Conservation (phyloP, 2,797 vertebrate species). For the Notolepis coatsorum region DNA sequence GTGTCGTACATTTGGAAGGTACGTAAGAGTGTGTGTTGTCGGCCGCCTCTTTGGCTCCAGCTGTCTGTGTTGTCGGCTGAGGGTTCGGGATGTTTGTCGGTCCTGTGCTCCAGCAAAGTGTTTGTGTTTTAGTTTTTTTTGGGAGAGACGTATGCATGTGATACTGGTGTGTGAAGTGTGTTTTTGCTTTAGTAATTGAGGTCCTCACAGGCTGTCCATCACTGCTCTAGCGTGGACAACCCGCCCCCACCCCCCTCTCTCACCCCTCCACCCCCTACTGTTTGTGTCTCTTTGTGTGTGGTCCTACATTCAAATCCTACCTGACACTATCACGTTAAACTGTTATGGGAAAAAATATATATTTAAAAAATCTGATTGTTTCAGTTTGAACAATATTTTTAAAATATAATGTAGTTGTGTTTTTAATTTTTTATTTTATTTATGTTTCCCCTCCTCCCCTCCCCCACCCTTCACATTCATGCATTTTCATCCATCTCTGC, state of each 20-base stretch:
- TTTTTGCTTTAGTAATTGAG: slow-evolving; percentile 75
- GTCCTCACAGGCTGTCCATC: slow-evolving; percentile 51
- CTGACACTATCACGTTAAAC: slow-evolving; percentile 56
- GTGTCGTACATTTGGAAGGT: slow-evolving; percentile 48
- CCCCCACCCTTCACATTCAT: slow-evolving; percentile 36
- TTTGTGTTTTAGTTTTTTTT: slow-evolving; percentile 16
- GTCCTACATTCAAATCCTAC: slow-evolving; percentile 56
- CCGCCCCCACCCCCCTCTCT: slow-evolving; percentile 47
- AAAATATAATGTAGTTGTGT: slow-evolving; percentile 28
- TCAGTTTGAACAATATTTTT: slow-evolving; percentile 45
- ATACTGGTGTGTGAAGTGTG: slow-evolving; percentile 60
- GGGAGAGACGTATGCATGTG: slow-evolving; percentile 50
- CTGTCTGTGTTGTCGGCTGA: slow-evolving; percentile 64
- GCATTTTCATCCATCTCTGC: slow-evolving; percentile 65
- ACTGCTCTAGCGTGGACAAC: slow-evolving; percentile 30
- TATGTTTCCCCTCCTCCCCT: slow-evolving; percentile 41
- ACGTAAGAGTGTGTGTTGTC: slow-evolving; percentile 15
- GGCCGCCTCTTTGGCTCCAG: slow-evolving; percentile 54
- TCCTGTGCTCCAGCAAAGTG: slow-evolving; percentile 37
- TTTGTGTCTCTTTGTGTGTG: slow-evolving; percentile 57
- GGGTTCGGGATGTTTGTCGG: slow-evolving; percentile 26
- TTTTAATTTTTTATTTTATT: too few relatives aligned
- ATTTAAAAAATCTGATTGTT: slow-evolving; percentile 59
- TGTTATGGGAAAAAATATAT: too few relatives aligned
- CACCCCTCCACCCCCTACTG: slow-evolving; percentile 9